phyloP scores from a whole-genome alignment of 2,113 vertebrate genomes.

The Puma concolor region DNA sequence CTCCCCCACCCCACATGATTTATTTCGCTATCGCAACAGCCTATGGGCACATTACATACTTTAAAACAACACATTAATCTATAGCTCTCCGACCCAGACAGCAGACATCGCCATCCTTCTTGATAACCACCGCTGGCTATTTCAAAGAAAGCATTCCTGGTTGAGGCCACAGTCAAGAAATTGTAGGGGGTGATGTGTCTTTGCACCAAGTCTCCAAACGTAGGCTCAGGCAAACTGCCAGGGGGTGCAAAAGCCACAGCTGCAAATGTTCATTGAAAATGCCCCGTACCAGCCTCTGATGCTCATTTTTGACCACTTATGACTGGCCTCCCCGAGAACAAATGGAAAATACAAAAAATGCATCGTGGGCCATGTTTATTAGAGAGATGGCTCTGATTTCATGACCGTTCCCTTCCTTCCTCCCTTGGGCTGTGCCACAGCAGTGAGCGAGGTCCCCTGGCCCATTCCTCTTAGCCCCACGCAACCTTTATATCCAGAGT shows the following conservation, averaged over 20 bases:
- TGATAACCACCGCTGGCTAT: slow-evolving; percentile 51
- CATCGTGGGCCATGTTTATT: neutral
- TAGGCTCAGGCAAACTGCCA: neutral
- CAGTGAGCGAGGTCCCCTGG: neutral
- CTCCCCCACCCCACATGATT: slow-evolving; percentile 43
- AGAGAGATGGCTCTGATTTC: neutral
- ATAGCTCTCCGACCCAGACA: slow-evolving; percentile 31
- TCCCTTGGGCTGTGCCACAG: accelerated
- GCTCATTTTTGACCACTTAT: neutral
- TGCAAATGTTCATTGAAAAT: neutral
- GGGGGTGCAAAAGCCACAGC: neutral
- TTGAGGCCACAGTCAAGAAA: neutral
- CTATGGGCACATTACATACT: slow-evolving; percentile 53
- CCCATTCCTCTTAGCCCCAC: accelerated
- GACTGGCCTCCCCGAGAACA: neutral
- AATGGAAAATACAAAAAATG: neutral
- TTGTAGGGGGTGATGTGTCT: neutral
- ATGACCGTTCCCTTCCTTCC: accelerated
- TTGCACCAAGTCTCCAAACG: neutral
- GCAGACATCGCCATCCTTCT: slow-evolving; percentile 26
- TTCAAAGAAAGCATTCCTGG: slow-evolving; percentile 20
- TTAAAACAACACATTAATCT: slow-evolving; percentile 70
- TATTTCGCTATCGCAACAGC: slow-evolving; percentile 51
- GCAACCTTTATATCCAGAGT: neutral
- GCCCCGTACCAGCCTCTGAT: neutral